Evolutionary conservation across 2,888 invertebrate genomes (phyloP).

Genomic region (Pemphredon lugubris): DNA sequence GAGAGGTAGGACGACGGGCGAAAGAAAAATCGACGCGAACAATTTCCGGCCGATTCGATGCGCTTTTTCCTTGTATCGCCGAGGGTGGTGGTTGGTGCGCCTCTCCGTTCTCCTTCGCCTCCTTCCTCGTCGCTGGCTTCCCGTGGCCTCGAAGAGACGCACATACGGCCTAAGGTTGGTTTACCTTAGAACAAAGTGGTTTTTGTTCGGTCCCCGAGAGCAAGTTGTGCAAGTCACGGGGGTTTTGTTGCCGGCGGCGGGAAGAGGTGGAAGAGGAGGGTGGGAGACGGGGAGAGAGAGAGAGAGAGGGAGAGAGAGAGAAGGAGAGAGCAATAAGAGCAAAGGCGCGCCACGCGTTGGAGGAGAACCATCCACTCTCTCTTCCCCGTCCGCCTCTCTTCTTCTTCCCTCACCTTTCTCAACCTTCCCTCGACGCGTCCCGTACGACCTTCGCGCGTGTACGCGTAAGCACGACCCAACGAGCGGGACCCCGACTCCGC

Average conservation of each 20-base stretch:
- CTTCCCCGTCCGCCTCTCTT: conserved; percentile 1
- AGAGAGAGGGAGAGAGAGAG: conserved; percentile 26
- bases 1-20: background rate
- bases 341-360: conserved; percentile 60
- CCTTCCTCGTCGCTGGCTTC: conserved; percentile 33
- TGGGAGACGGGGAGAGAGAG: no score
- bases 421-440: conserved; percentile 37
- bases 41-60: conserved; percentile 79
- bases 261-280: no score
- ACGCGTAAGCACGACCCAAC: conserved; percentile 27
- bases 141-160: conserved; percentile 48
- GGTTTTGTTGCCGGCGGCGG: conserved; percentile 61
- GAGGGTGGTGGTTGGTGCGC: conserved; percentile 7
- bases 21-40: conserved; percentile 65
- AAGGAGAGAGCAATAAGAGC: conserved; percentile 54
- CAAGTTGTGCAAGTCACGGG: conserved; percentile 70
- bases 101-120: conserved; percentile 11
- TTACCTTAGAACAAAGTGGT: conserved; percentile 75
- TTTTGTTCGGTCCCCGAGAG: conserved; percentile 68
- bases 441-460: conserved; percentile 48
- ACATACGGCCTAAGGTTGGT: conserved; percentile 63
- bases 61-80: conserved; percentile 69
- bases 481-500: no score
- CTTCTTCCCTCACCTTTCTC: conserved; percentile 28
- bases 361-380: conserved; percentile 41